Evolutionary conservation across 2,113 vertebrate species (phyloP).

Genomic region (Callocephalon fimbriatum): DNA sequence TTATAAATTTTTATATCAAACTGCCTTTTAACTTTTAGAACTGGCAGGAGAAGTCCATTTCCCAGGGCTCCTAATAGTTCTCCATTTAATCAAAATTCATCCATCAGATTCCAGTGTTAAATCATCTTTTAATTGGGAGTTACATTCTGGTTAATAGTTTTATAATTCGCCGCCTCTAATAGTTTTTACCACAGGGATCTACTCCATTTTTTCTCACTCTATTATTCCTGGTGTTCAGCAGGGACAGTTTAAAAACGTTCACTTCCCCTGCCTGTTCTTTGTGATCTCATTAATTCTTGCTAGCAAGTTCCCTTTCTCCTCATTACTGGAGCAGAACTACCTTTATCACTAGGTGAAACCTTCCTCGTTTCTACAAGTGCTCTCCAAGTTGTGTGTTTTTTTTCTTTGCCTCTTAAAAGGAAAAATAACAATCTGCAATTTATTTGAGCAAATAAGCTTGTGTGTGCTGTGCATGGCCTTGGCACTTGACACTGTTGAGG

Average conservation of each 20-base stretch:
- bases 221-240: slow-evolving; percentile 82
- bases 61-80: slow-evolving; percentile 96
- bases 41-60: slow-evolving; percentile 88
- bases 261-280: slow-evolving; percentile 80
- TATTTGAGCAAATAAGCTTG: not conserved
- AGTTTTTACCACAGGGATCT: slow-evolving; percentile 96
- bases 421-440: not conserved
- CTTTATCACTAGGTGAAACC: slow-evolving; percentile 60
- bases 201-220: slow-evolving; percentile 92
- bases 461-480: not conserved
- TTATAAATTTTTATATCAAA: slow-evolving; percentile 97
- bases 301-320: slow-evolving; percentile 74
- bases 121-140: slow-evolving; percentile 99
- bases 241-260: slow-evolving; percentile 73
- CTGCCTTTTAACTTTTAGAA: slow-evolving; percentile 93
- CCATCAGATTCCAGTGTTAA: slow-evolving; percentile 99
- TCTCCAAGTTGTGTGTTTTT: not conserved
- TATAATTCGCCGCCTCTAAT: slow-evolving; percentile 98
- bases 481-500: not conserved
- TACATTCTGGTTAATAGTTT: slow-evolving; percentile 99
- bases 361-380: slow-evolving; percentile 40
- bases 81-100: slow-evolving; percentile 99
- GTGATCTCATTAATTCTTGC: slow-evolving; percentile 83
- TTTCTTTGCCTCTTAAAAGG: not conserved
- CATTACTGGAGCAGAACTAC: slow-evolving; percentile 69